phyloP scores from a whole-genome alignment of 2,888 invertebrate genomes.

The Augochlorella aurata region DNA sequence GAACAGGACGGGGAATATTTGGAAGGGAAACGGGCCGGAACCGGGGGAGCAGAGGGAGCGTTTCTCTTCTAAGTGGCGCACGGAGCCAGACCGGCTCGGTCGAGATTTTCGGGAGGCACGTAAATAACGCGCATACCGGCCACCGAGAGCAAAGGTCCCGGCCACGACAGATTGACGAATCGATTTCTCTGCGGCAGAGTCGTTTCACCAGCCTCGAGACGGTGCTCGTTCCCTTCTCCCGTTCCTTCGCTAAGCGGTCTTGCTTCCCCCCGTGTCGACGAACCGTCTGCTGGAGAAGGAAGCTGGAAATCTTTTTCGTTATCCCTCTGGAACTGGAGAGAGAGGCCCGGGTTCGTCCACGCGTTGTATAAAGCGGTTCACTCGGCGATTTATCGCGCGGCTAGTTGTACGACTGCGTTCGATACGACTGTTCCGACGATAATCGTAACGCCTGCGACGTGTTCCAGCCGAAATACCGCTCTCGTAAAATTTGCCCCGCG shows the following conservation, averaged over 20 bases:
- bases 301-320: not conserved
- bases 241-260: not conserved
- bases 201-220: slow-evolving; percentile 24
- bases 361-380: not conserved
- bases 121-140: slow-evolving; percentile 51
- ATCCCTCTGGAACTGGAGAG: not conserved
- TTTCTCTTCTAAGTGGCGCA: slow-evolving; percentile 8
- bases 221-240: slow-evolving; percentile 5
- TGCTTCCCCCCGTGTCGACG: not conserved
- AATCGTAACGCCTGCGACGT: not conserved
- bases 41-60: not conserved
- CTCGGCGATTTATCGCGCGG: not conserved
- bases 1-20: not conserved
- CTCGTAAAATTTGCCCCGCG: not conserved
- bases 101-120: slow-evolving; percentile 52
- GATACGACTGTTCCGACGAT: not conserved
- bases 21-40: not conserved
- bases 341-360: not conserved
- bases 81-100: not conserved
- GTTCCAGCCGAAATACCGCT: not conserved
- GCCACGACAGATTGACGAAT: slow-evolving; percentile 63
- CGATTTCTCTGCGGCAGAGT: slow-evolving; percentile 57
- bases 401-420: not conserved
- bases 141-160: slow-evolving; percentile 56
- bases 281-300: not conserved